Conservation (phyloP, 2,888 invertebrate species). For the Eretmocerus hayati region DNA sequence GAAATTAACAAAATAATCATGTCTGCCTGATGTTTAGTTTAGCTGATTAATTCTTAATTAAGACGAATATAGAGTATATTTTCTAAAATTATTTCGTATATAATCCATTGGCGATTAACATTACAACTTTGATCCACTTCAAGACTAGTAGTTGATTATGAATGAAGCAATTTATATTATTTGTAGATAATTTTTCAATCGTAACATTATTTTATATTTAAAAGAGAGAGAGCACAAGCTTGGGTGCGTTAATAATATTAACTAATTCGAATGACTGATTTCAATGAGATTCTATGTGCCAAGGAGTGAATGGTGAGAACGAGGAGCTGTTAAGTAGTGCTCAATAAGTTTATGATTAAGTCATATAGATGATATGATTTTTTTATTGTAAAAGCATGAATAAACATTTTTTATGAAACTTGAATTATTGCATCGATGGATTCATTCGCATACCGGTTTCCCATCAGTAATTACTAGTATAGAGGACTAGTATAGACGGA, state of each 20-base stretch:
- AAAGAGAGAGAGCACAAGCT: conserved; percentile 7
- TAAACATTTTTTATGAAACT: conserved; percentile 27
- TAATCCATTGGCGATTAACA: too few species aligned
- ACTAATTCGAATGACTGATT: conserved; percentile 15
- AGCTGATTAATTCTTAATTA: too few species aligned
- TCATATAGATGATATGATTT: conserved; percentile 21
- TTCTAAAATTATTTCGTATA: too few species aligned
- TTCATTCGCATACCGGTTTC: too few species aligned
- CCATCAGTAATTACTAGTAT: too few species aligned
- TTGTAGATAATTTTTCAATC: neutral
- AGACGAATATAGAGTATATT: too few species aligned
- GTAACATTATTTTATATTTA: conserved; percentile 2
- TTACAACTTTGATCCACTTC: too few species aligned
- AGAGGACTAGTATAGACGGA: too few species aligned
- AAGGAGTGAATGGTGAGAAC: conserved; percentile 10
- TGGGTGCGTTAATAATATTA: neutral
- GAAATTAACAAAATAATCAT: too few species aligned
- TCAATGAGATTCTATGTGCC: conserved; percentile 15
- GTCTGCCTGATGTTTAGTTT: too few species aligned
- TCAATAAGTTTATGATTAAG: conserved; percentile 21
- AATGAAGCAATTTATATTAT: neutral
- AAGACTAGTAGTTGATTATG: too few species aligned
- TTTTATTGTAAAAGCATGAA: conserved; percentile 32
- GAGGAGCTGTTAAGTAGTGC: conserved; percentile 14
- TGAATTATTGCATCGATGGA: too few species aligned